Base-by-base conservation (phyloP, 2,113 vertebrate species). In the Pseudopodoces humilis region DNA sequence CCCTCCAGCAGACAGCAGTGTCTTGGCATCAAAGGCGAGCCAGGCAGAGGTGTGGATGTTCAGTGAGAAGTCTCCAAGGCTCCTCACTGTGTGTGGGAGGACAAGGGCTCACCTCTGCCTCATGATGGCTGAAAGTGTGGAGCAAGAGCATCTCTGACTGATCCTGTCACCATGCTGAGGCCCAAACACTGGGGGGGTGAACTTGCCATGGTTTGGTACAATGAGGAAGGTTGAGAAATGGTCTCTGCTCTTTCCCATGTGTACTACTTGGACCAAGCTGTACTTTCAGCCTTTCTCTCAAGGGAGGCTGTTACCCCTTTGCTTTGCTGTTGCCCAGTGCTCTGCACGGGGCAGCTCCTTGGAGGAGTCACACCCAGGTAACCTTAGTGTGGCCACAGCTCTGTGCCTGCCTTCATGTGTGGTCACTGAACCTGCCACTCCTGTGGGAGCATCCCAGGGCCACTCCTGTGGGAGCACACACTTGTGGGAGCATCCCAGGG, bases 101-200 rank as follows among this genome's bases (percentile, higher is more conserved):
- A 83, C 47, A 27, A 60, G 65, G 44, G 31, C 58, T 94, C 53
- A 52, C 41, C 68, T 90, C 49, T 76, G 37, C 75, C 71, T 70
- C 1, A 0, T 13, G 49, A 0, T 2, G 20, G 6, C 25, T 88
- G 44, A 33, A 65, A 85, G 23, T 0, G 0, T n/a, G 43, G 46
- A 13, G 37, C 59, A n/a, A 52, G 63, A n/a, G 27, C 43, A 30
- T 19, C 50, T 67, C 41, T 79, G 41, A 49, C 67, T 58, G 49
- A 11, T 69, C 6, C 44, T 44, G 16, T 64, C 35, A 35, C 4
- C 1, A 12, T 88, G 30, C 16, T 46, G 31, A 33, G 53, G 44
- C 63, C 30, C 53, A 27, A 4, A 52, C n/a, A 3, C n/a, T 62
- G 43, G 24, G 12, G 43, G 24, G 12, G 10, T 63, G 44, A 62